Conservation (phyloP, 2,888 invertebrate genomes). For the Urechis unicinctus region DNA sequence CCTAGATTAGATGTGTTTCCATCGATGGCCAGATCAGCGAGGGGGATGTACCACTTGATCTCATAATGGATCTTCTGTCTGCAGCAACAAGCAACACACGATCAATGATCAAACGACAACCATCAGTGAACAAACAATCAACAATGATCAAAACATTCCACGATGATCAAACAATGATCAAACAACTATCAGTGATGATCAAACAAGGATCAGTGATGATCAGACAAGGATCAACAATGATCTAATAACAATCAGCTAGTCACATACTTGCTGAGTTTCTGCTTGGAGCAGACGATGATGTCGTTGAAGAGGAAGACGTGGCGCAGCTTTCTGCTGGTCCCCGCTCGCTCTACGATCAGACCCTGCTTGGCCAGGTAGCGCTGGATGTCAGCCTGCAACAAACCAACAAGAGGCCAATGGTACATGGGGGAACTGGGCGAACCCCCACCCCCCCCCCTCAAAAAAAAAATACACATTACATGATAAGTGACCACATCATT, state of each 20-base stretch:
- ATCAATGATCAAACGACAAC: conserved; percentile 22
- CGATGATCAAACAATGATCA: no score
- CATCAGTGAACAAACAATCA: neutral
- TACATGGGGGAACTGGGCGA: no score
- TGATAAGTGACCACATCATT: no score
- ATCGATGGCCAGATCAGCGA: conserved; percentile 67
- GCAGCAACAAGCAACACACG: no score
- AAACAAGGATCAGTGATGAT: no score
- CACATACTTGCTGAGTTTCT: conserved; percentile 24
- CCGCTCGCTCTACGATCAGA: conserved; percentile 75
- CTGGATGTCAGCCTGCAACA: conserved; percentile 29
- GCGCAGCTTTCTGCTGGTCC: conserved; percentile 73
- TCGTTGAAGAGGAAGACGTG: conserved; percentile 92
- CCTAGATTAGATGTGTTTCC: conserved; percentile 8
- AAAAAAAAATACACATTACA: no score
- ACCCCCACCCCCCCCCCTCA: no score
- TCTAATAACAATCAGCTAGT: neutral
- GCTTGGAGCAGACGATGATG: conserved; percentile 86
- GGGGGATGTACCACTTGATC: conserved; percentile 86
- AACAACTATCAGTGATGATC: no score
- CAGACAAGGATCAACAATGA: no score
- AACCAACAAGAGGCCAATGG: neutral
- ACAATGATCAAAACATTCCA: neutral
- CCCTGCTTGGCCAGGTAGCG: conserved; percentile 88
- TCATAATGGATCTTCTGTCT: conserved; percentile 88